A percentile compares a stretch with the other conserved stretches of the same genome.
Conservation (phyloP, 2,888 invertebrate genomes). For the Rhamphomyia laevipes region DNA sequence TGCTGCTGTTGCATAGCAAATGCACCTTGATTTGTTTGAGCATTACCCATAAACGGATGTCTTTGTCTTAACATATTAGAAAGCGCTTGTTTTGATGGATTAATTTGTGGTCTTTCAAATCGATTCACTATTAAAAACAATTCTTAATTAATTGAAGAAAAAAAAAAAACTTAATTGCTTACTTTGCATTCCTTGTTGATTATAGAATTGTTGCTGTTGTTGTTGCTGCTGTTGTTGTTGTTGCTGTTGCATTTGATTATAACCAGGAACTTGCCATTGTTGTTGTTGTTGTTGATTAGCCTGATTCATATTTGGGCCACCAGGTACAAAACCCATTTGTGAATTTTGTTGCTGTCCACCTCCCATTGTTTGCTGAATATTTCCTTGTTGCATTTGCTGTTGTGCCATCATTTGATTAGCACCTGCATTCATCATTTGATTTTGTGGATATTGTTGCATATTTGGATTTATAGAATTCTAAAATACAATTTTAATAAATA, state of each 20-base stretch:
- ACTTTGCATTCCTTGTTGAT: slow-evolving; percentile 35
- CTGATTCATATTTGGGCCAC: slow-evolving; percentile 35
- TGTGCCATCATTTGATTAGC: slow-evolving; percentile 39
- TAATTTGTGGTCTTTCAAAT: slow-evolving; percentile 41
- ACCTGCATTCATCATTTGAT: slow-evolving; percentile 33
- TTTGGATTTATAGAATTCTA: slow-evolving; percentile 32
- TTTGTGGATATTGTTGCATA: slow-evolving; percentile 36
- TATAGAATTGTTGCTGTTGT: slow-evolving; percentile 26
- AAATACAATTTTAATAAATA: not conserved
- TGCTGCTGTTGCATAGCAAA: slow-evolving; percentile 28
- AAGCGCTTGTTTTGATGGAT: slow-evolving; percentile 73
- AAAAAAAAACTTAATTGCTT: slow-evolving; percentile 8
- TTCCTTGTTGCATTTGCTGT: slow-evolving; percentile 30
- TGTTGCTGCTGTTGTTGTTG: slow-evolving; percentile 21
- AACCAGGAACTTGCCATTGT: slow-evolving; percentile 31
- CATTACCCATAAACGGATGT: slow-evolving; percentile 42
- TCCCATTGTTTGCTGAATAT: slow-evolving; percentile 28
- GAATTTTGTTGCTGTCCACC: slow-evolving; percentile 29
- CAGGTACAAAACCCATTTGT: slow-evolving; percentile 32
- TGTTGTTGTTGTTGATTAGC: slow-evolving; percentile 39
- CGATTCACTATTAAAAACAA: slow-evolving; percentile 29
- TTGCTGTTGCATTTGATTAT: slow-evolving; percentile 29
- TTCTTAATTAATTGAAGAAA: not conserved
- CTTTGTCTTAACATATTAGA: slow-evolving; percentile 74
- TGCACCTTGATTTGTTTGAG: slow-evolving; percentile 25